Base-by-base conservation (phyloP, 2,888 invertebrate species). In the Thymelicus lineola region DNA sequence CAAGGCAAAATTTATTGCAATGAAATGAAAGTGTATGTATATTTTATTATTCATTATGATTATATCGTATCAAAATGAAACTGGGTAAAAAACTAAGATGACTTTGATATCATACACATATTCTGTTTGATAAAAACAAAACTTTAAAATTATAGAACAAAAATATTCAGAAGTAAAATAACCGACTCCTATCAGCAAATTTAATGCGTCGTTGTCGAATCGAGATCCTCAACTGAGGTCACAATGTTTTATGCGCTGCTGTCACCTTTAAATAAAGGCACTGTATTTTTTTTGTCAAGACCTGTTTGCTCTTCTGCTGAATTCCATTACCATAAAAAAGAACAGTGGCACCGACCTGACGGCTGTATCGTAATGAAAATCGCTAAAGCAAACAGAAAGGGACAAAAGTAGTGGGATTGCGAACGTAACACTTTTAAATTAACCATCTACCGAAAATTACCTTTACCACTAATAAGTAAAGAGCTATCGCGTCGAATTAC, bases 281-380 rank as follows among this genome's bases (percentile, higher is more conserved):
- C 63, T 28, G 69, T 69, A 57, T 63, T 63, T 69, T 68, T 61
- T 69, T 69, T 63, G 63, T 63, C 69, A 69, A 63, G 63, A 69
- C 69, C 63, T 59, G 69, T 69, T 58, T 48, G 63, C 69, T 59
- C 48, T 63, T 69, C 63, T 58, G 69, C 62, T 68, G 69, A 58
- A 69, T 69, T 62, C 69, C 69, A 69, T 69, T 69, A 69, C 69
- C 69, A 69, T 69, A 69, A 69, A 69, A 68, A 69, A 69, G 69
- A 58, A 46, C 69, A 69, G 63, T 58, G 69, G 28, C 69, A 69
- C 69, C 69, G 48, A 63, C 63, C 58, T 69, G 69, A 59, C 63
- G 69, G 63, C 69, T 28, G 69, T 69, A 69, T 69, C 69, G 69
- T 69, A 69, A 69, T 69, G 69, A 63, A 63, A 63, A 69, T 69